phyloP scores from a whole-genome alignment of 2,113 vertebrate genomes.

The Thymallus thymallus region DNA sequence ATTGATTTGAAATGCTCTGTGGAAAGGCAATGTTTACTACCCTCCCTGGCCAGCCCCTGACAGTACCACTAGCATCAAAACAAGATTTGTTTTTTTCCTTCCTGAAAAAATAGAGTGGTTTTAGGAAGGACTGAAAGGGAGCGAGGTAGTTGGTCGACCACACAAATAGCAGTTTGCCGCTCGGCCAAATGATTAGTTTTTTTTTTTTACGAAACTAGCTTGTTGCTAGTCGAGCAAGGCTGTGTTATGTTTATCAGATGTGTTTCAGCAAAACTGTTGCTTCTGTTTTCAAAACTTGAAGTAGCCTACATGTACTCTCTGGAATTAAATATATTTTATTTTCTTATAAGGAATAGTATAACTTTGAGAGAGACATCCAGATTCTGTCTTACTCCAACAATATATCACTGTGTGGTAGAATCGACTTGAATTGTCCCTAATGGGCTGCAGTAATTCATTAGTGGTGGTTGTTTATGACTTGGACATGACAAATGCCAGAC shows the following conservation, averaged over 20 bases:
- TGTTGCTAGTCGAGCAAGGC: too few species aligned
- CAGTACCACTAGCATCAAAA: conserved; percentile 64
- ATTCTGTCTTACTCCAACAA: neutral
- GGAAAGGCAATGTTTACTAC: conserved; percentile 72
- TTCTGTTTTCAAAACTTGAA: too few species aligned
- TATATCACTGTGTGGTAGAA: conserved; percentile 8
- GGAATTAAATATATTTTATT: too few species aligned
- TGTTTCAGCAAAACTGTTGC: too few species aligned
- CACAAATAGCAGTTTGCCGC: conserved; percentile 39
- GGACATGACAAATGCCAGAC: conserved; percentile 32
- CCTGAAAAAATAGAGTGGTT: neutral
- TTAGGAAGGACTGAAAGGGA: conserved; percentile 17
- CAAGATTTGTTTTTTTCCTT: conserved; percentile 51
- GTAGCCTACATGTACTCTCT: too few species aligned
- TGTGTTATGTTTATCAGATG: too few species aligned
- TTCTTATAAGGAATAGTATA: too few species aligned
- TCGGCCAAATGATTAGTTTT: conserved; percentile 25
- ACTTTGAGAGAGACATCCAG: neutral
- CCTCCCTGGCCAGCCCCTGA: conserved; percentile 66
- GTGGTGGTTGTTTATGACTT: conserved; percentile 39
- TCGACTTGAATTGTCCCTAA: conserved; percentile 22
- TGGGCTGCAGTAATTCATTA: conserved; percentile 45
- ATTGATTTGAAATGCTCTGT: conserved; percentile 76
- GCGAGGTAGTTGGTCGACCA: conserved; percentile 11
- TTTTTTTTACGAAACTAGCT: neutral